Evolutionary conservation across 2,888 invertebrate species (phyloP), one percentile per base, ranked within the genome.

Genomic region (Pandemis cinnamomeana): DNA sequence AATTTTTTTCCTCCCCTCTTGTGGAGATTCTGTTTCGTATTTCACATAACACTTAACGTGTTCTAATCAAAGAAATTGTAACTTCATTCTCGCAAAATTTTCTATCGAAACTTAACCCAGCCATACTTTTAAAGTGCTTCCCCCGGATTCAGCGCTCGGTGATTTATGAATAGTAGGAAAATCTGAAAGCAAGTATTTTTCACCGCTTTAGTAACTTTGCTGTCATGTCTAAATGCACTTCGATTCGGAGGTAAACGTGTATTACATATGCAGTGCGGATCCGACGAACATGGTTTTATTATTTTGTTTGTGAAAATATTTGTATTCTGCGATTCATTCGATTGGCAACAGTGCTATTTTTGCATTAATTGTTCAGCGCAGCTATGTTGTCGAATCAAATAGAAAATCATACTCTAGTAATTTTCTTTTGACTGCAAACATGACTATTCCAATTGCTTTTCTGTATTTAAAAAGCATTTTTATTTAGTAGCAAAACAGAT

Each of bases 81-180:
- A 89, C 88, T 91, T 92, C 90, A 90, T 91, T 92, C 89, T 88
- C 85, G 87, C 87, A 85, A 86, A 91, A 92, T 90, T 86, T 91
- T 91, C 80, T 82, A 80, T 80, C 82, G 84, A 85, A 86, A 91
- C 89, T 89, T 89, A 87, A 89, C 85, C 83, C 86, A 85, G 89
- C 86, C 88, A 90, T 87, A 89, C 89, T 90, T 91, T 87, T 85
- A 87, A 92, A 92, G 86, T 91, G 91, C 82, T 84, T 84, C 86
- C 85, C 84, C 83, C 84, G 84, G 86, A 88, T 91, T 91, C 89
- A 89, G 81, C 86, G 87, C 87, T 85, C 82, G 81, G 86, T 91
- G 90, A 92, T 92, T 93, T 92, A 91, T 91, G 87, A 87, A 91
- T 91, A 90, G 90, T 92, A 89, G 87, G 89, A 86, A 89, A 87